Conservation (phyloP, 1,140 invertebrate species). For the Tyrophagus putrescentiae region DNA sequence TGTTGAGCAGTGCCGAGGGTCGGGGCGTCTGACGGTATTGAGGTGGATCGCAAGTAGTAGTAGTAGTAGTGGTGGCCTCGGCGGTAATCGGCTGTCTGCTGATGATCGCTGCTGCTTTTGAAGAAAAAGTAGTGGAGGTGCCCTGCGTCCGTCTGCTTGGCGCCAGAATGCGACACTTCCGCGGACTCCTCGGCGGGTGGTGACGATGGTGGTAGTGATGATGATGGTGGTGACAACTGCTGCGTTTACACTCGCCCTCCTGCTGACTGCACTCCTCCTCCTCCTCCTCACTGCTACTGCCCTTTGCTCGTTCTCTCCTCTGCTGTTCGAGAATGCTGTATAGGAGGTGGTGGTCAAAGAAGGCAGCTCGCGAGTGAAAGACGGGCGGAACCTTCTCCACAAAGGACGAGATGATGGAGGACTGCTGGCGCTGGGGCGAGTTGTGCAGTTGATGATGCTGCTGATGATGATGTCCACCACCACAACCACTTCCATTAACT, state of each 20-base stretch:
- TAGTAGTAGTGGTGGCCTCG: too few relatives aligned
- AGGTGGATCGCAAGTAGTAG: too few relatives aligned
- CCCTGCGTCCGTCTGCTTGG: neutral
- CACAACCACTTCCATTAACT: too few relatives aligned
- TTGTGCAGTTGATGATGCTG: neutral
- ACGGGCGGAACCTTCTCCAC: constrained; percentile 10
- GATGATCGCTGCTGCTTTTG: too few relatives aligned
- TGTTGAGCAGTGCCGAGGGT: neutral
- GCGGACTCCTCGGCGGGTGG: neutral
- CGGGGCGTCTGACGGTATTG: neutral
- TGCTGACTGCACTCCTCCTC: neutral
- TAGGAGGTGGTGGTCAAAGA: neutral
- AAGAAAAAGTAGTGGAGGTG: neutral
- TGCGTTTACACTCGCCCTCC: neutral
- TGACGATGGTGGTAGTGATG: neutral
- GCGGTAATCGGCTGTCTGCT: too few relatives aligned
- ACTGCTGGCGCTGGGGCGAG: neutral
- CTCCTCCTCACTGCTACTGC: neutral
- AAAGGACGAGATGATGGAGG: constrained; percentile 6
- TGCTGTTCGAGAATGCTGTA: neutral
- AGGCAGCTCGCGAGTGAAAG: constrained; percentile 1
- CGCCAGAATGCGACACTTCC: neutral
- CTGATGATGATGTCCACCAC: too few relatives aligned
- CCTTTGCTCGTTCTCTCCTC: neutral
- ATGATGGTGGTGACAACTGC: neutral